These are phyloP conservation scores for Andrena dorsata DNA, from an alignment of 2,888 invertebrate genomes.

Conservation along the genomic window DNA sequence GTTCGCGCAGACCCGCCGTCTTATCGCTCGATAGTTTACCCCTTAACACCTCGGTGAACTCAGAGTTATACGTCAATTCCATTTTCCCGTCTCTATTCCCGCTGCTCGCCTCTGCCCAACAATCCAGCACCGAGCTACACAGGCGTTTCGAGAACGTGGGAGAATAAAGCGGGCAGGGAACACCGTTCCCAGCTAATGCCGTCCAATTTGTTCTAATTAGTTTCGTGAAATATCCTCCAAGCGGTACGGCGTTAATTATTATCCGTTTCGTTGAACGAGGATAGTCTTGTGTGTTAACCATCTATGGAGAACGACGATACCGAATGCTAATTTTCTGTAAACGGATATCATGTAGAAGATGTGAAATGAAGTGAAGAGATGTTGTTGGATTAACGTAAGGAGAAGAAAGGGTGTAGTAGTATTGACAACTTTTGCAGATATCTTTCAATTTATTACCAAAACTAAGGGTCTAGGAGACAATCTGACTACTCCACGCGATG, in stretches of 20 bases:
- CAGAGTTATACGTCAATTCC: conserved; percentile 48
- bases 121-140: background rate
- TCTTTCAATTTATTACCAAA: no score
- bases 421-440: no score
- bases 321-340: background rate
- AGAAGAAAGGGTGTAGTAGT: no score
- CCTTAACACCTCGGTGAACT: conserved; percentile 62
- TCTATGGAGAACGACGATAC: background rate
- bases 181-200: conserved; percentile 30
- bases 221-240: conserved; percentile 26
- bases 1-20: conserved; percentile 27
- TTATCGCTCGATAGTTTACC: conserved; percentile 52
- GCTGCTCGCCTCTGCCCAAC: conserved; percentile 13
- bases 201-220: conserved; percentile 47
- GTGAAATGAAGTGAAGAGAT: no score
- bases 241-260: conserved; percentile 32
- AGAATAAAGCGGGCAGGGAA: conserved; percentile 29
- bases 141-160: background rate
- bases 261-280: background rate
- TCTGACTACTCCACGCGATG: no score
- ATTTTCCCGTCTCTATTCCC: conserved; percentile 29
- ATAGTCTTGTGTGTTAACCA: conserved; percentile 7
- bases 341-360: background rate
- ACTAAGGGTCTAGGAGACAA: no score
- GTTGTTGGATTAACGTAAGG: no score